These are phyloP conservation scores for Oreortyx pictus DNA, from an alignment of 2,797 vertebrate species.

Conservation along the genomic window DNA sequence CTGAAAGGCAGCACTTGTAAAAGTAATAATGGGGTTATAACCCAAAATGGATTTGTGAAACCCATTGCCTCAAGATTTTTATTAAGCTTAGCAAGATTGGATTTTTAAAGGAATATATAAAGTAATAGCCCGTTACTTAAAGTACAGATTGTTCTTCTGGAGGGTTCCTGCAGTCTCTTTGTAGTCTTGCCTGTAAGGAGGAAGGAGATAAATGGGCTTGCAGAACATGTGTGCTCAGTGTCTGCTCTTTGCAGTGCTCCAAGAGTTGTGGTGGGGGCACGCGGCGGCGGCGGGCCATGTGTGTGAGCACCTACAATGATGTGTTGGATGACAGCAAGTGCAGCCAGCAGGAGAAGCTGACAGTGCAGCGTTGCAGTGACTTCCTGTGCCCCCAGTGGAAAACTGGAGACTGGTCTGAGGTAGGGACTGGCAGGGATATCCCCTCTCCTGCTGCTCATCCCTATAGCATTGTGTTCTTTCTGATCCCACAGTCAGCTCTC, in stretches of 20 bases:
- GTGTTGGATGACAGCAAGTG: conserved; percentile 91
- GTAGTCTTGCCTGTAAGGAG: not conserved
- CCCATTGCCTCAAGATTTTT: not conserved
- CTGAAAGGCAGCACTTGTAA: conserved; percentile 23
- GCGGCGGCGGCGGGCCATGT: conserved; percentile 88
- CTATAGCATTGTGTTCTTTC: not conserved
- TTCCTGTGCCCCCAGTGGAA: conserved; percentile 95
- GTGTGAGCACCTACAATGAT: conserved; percentile 86
- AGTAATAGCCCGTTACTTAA: not conserved
- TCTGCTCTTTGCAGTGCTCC: conserved; percentile 86
- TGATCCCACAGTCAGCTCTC: not conserved
- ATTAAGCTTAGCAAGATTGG: conserved; percentile 5
- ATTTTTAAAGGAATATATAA: conserved; percentile 32
- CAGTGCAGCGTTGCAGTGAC: conserved; percentile 90
- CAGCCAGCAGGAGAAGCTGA: conserved; percentile 90
- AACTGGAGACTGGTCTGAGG: conserved; percentile 96
- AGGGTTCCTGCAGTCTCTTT: not conserved
- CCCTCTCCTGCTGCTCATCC: not conserved
- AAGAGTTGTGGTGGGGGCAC: conserved; percentile 92
- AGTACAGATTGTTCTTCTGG: not conserved
- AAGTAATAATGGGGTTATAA: conserved; percentile 10
- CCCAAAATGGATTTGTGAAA: conserved; percentile 17
- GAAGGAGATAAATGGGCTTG: not conserved
- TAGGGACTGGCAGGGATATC: conserved; percentile 65
- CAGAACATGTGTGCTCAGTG: not conserved